Percentiles rank a stretch among this genome's conserved stretches.
phyloP scores from a whole-genome alignment of 2,113 vertebrate species.

The Mola mola region DNA sequence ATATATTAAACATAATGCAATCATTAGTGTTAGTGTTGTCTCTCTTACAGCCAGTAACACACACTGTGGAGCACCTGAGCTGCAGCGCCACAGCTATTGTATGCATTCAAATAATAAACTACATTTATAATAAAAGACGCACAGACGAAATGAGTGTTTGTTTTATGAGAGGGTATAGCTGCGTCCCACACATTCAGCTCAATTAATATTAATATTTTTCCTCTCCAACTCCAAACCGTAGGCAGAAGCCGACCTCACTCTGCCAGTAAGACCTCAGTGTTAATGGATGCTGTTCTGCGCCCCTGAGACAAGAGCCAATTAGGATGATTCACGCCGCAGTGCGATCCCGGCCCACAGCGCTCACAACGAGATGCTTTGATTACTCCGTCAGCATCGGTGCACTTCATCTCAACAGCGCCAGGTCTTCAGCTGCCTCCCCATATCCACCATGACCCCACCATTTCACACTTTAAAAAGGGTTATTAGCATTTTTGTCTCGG shows the following conservation, averaged over 20 bases:
- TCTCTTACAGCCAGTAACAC: too few relatives aligned
- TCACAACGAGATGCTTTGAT: constrained; percentile 13
- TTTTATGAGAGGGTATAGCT: too few relatives aligned
- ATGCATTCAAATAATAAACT: too few relatives aligned
- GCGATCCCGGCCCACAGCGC: constrained; percentile 28
- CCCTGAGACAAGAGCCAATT: constrained; percentile 58
- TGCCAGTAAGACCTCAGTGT: constrained; percentile 21
- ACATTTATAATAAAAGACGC: too few relatives aligned
- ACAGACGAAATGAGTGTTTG: too few relatives aligned
- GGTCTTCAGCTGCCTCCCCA: neutral
- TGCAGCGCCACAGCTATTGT: too few relatives aligned
- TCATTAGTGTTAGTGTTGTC: too few relatives aligned
- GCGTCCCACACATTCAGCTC: too few relatives aligned
- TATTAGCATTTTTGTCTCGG: too few relatives aligned
- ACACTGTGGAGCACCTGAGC: too few relatives aligned
- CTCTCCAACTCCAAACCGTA: constrained; percentile 1
- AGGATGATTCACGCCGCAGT: constrained; percentile 46
- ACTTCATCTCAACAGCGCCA: neutral
- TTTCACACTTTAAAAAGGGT: too few relatives aligned
- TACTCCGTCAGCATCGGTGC: neutral
- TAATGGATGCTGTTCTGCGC: constrained; percentile 66
- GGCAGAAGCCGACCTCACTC: constrained; percentile 8
- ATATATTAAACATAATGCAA: too few relatives aligned
- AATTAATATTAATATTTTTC: constrained; percentile 27
- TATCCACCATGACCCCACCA: neutral